These are phyloP conservation scores for Rhopalosiphum nymphaeae DNA, from an alignment of 2,888 invertebrate species.

Conservation along the genomic window DNA sequence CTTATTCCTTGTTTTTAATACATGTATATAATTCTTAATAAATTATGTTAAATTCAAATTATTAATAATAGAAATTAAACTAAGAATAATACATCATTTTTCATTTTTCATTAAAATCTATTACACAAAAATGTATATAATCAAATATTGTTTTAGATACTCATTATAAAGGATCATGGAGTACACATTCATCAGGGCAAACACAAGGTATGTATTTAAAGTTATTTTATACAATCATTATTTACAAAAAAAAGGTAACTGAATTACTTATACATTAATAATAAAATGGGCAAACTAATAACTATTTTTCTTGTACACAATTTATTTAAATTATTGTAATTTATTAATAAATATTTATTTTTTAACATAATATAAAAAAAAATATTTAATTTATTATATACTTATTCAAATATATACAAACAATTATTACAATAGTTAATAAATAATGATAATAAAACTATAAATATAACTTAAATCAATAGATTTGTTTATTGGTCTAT, in stretches of 20 bases:
- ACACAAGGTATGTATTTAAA: slow-evolving; percentile 78
- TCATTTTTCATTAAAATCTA: neutral
- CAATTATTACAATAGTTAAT: neutral
- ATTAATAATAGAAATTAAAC: neutral
- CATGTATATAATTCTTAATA: neutral
- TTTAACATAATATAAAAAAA: neutral
- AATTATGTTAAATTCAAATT: neutral
- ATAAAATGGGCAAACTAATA: neutral
- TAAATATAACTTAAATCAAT: neutral
- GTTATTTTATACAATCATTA: neutral
- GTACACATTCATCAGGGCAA: slow-evolving; percentile 82
- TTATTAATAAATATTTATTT: neutral
- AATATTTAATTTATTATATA: neutral
- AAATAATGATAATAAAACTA: neutral
- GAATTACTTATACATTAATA: neutral
- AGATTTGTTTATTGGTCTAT: neutral
- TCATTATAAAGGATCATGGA: slow-evolving; percentile 89
- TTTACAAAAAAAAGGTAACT: neutral
- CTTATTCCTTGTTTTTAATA: neutral
- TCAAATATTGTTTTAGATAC: slow-evolving; percentile 78
- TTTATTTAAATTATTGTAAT: neutral
- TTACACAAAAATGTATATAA: neutral
- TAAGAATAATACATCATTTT: neutral
- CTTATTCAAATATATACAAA: neutral
- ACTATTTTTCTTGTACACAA: neutral